A percentile compares a stretch with the other conserved stretches of the same genome.
Evolutionary conservation across 2,888 invertebrate species (phyloP).

Genomic region (Steinernema hermaphroditum): DNA sequence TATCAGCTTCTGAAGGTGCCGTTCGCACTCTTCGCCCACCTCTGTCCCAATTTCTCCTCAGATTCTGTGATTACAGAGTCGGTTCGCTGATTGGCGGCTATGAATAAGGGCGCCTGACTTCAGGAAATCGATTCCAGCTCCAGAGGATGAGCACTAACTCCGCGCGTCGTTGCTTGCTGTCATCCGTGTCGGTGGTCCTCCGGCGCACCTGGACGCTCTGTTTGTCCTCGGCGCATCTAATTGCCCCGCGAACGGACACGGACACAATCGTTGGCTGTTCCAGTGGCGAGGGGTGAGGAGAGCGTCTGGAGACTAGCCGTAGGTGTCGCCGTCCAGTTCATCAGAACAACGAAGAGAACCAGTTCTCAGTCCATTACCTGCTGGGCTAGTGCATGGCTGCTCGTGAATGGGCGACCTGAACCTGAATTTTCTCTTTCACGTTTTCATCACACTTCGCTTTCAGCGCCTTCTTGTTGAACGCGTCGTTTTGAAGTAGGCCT

Average conservation of each 20-base stretch:
- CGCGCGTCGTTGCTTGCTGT: too few species aligned
- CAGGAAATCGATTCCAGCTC: too few species aligned
- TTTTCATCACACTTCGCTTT: not conserved
- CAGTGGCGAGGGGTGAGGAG: not conserved
- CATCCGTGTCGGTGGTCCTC: too few species aligned
- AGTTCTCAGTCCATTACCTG: constrained; percentile 6
- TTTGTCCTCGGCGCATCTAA: not conserved
- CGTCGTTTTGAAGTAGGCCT: too few species aligned
- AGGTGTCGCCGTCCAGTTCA: constrained; percentile 3
- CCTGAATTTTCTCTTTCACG: not conserved
- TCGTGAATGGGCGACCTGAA: not conserved
- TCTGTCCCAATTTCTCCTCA: too few species aligned
- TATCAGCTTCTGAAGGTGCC: too few species aligned
- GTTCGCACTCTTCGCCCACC: too few species aligned
- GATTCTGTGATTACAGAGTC: too few species aligned
- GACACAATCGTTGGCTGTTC: not conserved
- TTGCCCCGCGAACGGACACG: not conserved
- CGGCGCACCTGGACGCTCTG: not conserved
- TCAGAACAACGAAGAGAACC: not conserved
- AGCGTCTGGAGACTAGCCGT: not conserved
- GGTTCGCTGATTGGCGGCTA: too few species aligned
- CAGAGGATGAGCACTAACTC: too few species aligned
- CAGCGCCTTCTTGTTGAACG: not conserved
- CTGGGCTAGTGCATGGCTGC: not conserved
- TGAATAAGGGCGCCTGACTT: too few species aligned